Percentiles rank a stretch among this genome's conserved stretches.
Evolutionary conservation across 2,888 invertebrate species (phyloP).

Genomic region (Nymphalis polychloros): DNA sequence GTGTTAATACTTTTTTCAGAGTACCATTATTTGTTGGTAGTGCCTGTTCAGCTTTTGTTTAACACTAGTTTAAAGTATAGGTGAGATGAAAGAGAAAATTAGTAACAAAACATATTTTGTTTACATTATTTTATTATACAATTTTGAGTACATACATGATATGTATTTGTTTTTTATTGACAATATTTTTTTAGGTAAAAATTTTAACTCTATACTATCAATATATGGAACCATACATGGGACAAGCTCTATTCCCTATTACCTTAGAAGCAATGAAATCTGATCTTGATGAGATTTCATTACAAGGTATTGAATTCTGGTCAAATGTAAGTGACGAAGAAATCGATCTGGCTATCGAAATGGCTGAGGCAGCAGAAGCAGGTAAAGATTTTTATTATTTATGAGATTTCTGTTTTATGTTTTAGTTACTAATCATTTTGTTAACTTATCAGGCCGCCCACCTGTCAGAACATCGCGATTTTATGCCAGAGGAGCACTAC

Average conservation of each 20-base stretch:
- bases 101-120: no score
- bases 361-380: slow-evolving; percentile 95
- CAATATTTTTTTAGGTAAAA: slow-evolving; percentile 81
- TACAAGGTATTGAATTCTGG: slow-evolving; percentile 99
- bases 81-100: no score
- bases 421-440: background rate
- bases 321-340: slow-evolving; percentile 99
- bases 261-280: slow-evolving; percentile 99
- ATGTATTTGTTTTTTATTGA: background rate
- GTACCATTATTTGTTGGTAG: no score
- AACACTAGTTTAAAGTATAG: no score
- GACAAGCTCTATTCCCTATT: slow-evolving; percentile 97
- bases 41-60: no score
- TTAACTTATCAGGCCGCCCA: slow-evolving; percentile 85
- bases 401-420: background rate
- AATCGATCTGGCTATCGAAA: slow-evolving; percentile 96
- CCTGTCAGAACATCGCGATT: slow-evolving; percentile 95
- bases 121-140: no score
- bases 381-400: slow-evolving; percentile 56
- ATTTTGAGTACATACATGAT: background rate
- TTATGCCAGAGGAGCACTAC: slow-evolving; percentile 99
- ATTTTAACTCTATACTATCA: slow-evolving; percentile 99
- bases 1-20: slow-evolving; percentile 38
- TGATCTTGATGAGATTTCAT: slow-evolving; percentile 95
- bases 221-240: slow-evolving; percentile 99